A percentile compares a stretch with the other conserved stretches of the same genome.
Conservation (phyloP, 2,113 vertebrate genomes). For the Junco hyemalis region DNA sequence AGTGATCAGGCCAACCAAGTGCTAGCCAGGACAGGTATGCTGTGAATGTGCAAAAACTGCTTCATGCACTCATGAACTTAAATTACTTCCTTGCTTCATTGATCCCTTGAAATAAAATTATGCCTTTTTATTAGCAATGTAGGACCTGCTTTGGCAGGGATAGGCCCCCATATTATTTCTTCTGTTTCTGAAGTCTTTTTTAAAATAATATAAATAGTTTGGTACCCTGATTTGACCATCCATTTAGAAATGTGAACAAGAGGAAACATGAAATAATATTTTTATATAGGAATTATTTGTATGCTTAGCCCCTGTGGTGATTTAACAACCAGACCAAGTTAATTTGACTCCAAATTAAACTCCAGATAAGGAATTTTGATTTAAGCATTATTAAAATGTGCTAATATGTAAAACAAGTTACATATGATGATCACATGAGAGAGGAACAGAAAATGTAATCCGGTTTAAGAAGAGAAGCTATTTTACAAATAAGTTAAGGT, state of each 20-base stretch:
- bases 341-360: neutral
- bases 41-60: neutral
- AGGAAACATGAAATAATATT: neutral
- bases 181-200: neutral
- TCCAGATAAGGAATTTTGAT: neutral
- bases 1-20: conserved; percentile 90
- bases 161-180: neutral
- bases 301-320: neutral
- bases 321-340: neutral
- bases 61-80: neutral
- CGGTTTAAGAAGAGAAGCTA: neutral
- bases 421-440: neutral
- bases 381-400: neutral
- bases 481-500: neutral
- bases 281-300: neutral
- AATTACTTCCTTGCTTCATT: neutral
- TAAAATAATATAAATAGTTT: neutral
- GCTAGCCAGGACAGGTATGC: conserved; percentile 86
- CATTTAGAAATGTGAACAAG: neutral
- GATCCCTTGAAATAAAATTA: neutral
- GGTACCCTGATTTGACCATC: neutral
- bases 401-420: neutral
- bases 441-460: neutral
- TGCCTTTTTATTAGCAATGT: neutral
- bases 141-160: neutral